Evolutionary conservation across 2,797 vertebrate species (phyloP), one percentile per base, ranked within the genome.

Genomic region (Thaleichthys pacificus): DNA sequence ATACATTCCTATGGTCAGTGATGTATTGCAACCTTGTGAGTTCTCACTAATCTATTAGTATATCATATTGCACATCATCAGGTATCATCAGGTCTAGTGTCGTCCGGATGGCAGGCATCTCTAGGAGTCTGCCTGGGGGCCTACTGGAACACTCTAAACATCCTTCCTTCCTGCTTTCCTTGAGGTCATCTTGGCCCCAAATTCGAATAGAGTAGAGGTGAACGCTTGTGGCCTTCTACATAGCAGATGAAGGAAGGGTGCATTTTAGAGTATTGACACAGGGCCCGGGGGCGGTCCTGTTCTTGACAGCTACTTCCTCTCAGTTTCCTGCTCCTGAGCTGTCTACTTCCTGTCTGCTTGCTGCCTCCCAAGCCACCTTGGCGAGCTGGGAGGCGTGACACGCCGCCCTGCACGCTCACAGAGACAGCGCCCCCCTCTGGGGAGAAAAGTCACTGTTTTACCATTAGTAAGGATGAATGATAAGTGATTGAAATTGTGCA

Each of bases 1-100:
- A 86, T 91, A 93, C 92, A 93, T 93, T 93, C 92, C 90, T 84
- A 81, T 81, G 90, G 89, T 93, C 92, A 85, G 86, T 80, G 77
- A 85, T 85, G 70, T 89, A 91, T 90, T 92, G 86, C 84, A 86
- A 78, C 85, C 80, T 70, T 80, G 69, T 80, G 77, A 86, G 78
- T 82, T 84, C 81, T 89, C 86, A 91, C 85, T 88, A 81, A 76
- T 87, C 56, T 71, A 64, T 73, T 71, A 81, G 73, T 87, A 38
- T 71, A 64, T 74, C 70, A 76, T 92, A 92, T 92, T 93, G 91
- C 89, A 91, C 90, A 82, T 85, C 12, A 32, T 83, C 84, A 73
- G 87, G 81, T 73, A 63, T 67, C 49, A 56, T 84, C 68, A 82
- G 79, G 61, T 67, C 76, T 72, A 87, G 80, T 73, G 61, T 67